Percentiles rank a stretch among this genome's conserved stretches.
Evolutionary conservation across 2,113 vertebrate genomes (phyloP).

Genomic region (Tragelaphus imberbis): DNA sequence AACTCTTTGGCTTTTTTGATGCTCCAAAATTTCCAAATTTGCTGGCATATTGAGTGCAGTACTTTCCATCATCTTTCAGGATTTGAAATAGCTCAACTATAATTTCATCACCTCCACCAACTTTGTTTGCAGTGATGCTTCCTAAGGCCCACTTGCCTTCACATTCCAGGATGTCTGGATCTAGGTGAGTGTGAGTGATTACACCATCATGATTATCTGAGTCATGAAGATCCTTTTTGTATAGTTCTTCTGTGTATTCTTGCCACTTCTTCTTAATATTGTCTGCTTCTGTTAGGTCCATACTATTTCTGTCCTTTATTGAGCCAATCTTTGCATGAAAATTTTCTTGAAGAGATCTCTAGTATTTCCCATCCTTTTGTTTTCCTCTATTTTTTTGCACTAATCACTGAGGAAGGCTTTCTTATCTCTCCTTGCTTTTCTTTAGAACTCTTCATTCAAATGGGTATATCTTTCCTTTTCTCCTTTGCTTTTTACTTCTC

Average conservation of each 20-base stretch:
- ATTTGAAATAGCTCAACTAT: not conserved
- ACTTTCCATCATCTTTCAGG: not conserved
- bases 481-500: not conserved
- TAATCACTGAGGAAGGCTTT: not conserved
- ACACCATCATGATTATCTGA: fast-evolving
- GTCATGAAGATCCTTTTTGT: not conserved
- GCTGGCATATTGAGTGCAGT: not conserved
- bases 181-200: not conserved
- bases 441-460: not conserved
- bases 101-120: not conserved
- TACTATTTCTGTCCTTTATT: not conserved
- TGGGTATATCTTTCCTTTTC: not conserved
- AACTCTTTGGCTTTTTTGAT: not conserved
- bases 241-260: not conserved
- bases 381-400: not conserved
- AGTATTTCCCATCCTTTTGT: not conserved
- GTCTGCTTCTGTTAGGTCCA: not conserved
- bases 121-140: not conserved
- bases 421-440: not conserved
- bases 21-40: not conserved
- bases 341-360: not conserved
- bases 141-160: not conserved
- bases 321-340: not conserved
- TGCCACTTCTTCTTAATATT: not conserved
- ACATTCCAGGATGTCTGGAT: not conserved